These are phyloP conservation scores for Larimichthys crocea DNA, from an alignment of 2,113 vertebrate genomes.

Conservation along the genomic window DNA sequence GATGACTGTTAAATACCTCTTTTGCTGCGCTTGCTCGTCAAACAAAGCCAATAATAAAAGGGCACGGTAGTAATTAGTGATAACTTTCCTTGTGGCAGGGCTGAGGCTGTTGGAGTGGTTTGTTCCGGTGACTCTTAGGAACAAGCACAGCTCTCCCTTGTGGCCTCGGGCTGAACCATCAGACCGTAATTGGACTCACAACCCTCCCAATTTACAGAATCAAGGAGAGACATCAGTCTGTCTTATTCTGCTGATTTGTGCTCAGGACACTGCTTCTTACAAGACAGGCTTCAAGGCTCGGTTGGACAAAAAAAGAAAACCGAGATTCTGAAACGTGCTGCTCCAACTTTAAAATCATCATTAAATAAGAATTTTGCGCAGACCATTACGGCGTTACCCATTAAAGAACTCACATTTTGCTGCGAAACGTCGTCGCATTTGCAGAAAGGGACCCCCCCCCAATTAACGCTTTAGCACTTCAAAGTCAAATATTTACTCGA, in stretches of 20 bases:
- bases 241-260: slow-evolving; percentile 57
- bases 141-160: slow-evolving; percentile 78
- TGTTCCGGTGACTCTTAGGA: slow-evolving; percentile 52
- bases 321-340: not conserved
- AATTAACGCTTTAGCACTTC: slow-evolving; percentile 66
- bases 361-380: not conserved
- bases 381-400: slow-evolving; percentile 1
- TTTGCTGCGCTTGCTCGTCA: not conserved
- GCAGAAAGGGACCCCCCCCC: slow-evolving; percentile 25
- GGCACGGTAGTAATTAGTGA: slow-evolving; percentile 37
- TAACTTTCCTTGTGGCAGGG: slow-evolving; percentile 13
- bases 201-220: slow-evolving; percentile 67
- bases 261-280: slow-evolving; percentile 1
- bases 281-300: not conserved
- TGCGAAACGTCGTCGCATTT: not conserved
- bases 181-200: slow-evolving; percentile 68
- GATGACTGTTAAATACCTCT: slow-evolving; percentile 14
- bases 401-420: slow-evolving; percentile 3
- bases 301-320: slow-evolving; percentile 17
- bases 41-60: not conserved
- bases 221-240: slow-evolving; percentile 47
- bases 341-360: not conserved
- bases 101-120: slow-evolving; percentile 31
- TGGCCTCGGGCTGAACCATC: slow-evolving; percentile 69
- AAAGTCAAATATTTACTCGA: slow-evolving; percentile 78